phyloP scores from a whole-genome alignment of 2,888 invertebrate species.

The Mycogona germanica region DNA sequence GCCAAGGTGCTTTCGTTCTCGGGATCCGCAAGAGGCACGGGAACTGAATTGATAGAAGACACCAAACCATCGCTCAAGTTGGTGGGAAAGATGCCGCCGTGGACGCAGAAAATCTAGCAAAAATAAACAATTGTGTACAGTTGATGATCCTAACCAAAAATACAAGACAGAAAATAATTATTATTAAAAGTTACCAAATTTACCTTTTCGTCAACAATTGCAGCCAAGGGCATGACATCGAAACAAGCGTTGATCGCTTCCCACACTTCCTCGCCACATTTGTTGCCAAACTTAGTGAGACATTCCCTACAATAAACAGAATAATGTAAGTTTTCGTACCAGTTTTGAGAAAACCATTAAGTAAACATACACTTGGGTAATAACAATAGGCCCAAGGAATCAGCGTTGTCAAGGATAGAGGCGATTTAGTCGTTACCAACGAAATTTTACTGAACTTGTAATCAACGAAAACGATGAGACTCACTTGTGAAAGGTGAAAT shows the following conservation, averaged over 20 bases:
- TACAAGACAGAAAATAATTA: neutral
- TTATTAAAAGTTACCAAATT: slow-evolving; percentile 12
- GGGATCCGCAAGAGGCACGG: slow-evolving; percentile 49
- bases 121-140: neutral
- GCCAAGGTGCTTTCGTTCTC: slow-evolving; percentile 55
- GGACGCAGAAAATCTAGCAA: slow-evolving; percentile 56
- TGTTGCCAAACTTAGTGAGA: slow-evolving; percentile 50
- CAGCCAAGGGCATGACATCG: slow-evolving; percentile 57
- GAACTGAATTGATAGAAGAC: slow-evolving; percentile 50
- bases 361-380: neutral
- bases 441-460: too few species aligned
- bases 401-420: too few species aligned
- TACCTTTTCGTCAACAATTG: slow-evolving; percentile 56
- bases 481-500: slow-evolving; percentile 56
- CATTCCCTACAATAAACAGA: slow-evolving; percentile 46
- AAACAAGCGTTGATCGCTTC: slow-evolving; percentile 55
- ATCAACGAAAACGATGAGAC: slow-evolving; percentile 20
- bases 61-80: slow-evolving; percentile 48
- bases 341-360: too few species aligned
- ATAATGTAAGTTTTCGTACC: neutral
- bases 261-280: slow-evolving; percentile 51
- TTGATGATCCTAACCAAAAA: too few species aligned
- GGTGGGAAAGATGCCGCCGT: slow-evolving; percentile 57
- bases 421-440: too few species aligned
- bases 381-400: too few species aligned